Evolutionary conservation across 2,888 invertebrate genomes (phyloP).

Genomic region (Eueremaeus valkanovi): DNA sequence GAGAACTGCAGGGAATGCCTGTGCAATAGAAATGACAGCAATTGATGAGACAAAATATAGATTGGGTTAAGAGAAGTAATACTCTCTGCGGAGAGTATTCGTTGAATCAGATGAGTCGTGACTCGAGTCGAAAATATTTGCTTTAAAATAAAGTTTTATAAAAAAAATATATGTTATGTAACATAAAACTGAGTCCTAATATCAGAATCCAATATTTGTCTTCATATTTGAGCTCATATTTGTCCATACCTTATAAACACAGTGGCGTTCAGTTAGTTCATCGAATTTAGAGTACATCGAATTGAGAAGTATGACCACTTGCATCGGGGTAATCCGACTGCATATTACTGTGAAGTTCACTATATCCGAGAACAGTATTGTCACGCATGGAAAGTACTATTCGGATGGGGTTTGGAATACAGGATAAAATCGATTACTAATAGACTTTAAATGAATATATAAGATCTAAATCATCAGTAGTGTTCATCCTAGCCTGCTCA

Average conservation of each 20-base stretch:
- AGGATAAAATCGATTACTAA: neutral
- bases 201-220: neutral
- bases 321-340: constrained; percentile 91
- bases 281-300: constrained; percentile 97
- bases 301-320: constrained; percentile 95
- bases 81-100: too few relatives aligned
- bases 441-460: too few relatives aligned
- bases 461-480: too few relatives aligned
- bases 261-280: constrained; percentile 81
- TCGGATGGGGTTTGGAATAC: constrained; percentile 37
- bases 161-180: too few relatives aligned
- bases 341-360: constrained; percentile 97
- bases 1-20: too few relatives aligned
- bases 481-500: too few relatives aligned
- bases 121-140: neutral
- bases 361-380: constrained; percentile 94
- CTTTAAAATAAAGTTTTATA: too few relatives aligned
- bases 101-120: too few relatives aligned
- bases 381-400: constrained; percentile 93
- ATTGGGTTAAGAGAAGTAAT: neutral
- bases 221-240: neutral
- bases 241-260: constrained; percentile 79
- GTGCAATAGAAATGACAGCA: neutral
- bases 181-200: neutral
- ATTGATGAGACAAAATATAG: neutral